phyloP scores from a whole-genome alignment of 2,797 vertebrate species.

The Pseudochirops cupreus region DNA sequence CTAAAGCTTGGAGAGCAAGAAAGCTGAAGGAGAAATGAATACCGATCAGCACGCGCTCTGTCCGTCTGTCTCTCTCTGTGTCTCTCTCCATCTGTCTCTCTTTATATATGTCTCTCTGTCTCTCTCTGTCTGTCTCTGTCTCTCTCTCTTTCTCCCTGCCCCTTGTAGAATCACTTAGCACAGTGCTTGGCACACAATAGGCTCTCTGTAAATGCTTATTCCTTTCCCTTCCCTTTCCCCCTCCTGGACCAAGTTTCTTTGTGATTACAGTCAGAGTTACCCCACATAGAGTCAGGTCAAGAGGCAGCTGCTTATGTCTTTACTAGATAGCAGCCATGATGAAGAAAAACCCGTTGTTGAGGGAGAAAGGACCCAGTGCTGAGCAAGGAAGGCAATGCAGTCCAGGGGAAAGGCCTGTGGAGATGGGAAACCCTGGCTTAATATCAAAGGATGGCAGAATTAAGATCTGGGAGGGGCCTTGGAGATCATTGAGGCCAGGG shows the following conservation, averaged over 20 bases:
- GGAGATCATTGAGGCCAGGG: background rate
- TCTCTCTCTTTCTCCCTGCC: too few species aligned
- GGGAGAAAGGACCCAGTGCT: background rate
- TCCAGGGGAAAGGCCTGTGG: background rate
- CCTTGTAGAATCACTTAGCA: background rate
- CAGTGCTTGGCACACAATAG: background rate
- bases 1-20: background rate
- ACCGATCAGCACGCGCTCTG: background rate
- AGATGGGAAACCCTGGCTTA: background rate
- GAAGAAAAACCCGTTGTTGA: background rate
- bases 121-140: too few species aligned
- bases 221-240: background rate
- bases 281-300: background rate
- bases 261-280: background rate
- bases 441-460: background rate
- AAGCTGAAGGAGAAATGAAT: background rate
- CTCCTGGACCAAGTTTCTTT: background rate
- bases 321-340: background rate
- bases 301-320: background rate
- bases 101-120: rapidly evolving
- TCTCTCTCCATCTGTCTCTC: too few species aligned
- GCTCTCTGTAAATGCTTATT: background rate
- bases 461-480: background rate
- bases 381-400: background rate
- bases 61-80: too few species aligned